Conservation (phyloP, 1,140 invertebrate species). For the Telenomus remus region DNA sequence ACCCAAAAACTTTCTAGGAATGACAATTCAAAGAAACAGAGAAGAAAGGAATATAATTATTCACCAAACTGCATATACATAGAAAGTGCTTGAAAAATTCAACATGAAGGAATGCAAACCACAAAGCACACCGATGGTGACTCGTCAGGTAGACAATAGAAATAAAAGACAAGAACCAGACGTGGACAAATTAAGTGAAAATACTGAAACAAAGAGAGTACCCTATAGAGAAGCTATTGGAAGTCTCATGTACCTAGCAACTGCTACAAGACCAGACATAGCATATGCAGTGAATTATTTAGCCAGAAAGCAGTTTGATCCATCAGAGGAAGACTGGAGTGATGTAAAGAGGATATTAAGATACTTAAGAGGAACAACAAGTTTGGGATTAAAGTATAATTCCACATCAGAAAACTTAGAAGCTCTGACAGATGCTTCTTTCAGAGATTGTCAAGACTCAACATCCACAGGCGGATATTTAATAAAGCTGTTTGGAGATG, state of each 20-base stretch:
- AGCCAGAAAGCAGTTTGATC: background rate
- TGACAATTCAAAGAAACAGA: background rate
- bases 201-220: background rate
- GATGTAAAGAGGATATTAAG: constrained; percentile 6
- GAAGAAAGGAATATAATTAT: background rate
- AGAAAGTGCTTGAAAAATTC: background rate
- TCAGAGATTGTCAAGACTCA: constrained; percentile 12
- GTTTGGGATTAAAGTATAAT: background rate
- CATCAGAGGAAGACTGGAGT: background rate
- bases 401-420: background rate
- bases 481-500: constrained; percentile 37
- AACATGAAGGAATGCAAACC: background rate
- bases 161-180: too few species aligned
- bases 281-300: background rate
- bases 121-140: background rate
- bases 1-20: background rate
- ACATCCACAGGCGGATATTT: constrained; percentile 14
- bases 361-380: constrained; percentile 3
- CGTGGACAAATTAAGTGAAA: too few species aligned
- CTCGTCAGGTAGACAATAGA: background rate
- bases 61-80: background rate
- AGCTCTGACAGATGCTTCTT: constrained; percentile 8
- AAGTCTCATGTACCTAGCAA: background rate
- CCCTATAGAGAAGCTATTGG: constrained; percentile 1
- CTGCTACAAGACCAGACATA: background rate